Conservation (phyloP, 1,140 invertebrate species). For the Diabrotica undecimpunctata region DNA sequence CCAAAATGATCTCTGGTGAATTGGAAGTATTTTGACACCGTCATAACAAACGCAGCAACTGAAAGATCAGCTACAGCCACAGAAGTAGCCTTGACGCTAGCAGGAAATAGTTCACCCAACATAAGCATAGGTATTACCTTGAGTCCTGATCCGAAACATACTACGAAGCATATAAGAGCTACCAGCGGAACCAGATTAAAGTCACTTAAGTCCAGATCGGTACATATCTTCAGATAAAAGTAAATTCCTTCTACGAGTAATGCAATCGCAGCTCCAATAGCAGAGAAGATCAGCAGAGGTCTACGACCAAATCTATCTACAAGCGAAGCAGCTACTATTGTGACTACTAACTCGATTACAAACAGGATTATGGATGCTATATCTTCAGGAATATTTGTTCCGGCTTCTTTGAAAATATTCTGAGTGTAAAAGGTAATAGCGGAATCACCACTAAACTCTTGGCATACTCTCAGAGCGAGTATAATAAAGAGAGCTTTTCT, state of each 20-base stretch:
- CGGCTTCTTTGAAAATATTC: constrained; percentile 62
- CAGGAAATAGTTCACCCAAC: constrained; percentile 71
- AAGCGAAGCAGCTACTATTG: constrained; percentile 58
- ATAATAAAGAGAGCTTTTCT: constrained; percentile 62
- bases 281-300: constrained; percentile 62
- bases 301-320: constrained; percentile 70
- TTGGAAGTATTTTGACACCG: constrained; percentile 71
- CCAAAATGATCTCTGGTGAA: constrained; percentile 57
- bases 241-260: constrained; percentile 58
- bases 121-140: constrained; percentile 69
- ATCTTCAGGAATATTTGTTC: constrained; percentile 45
- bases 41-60: constrained; percentile 68
- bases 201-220: constrained; percentile 28
- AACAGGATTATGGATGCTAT: constrained; percentile 58
- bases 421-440: constrained; percentile 72
- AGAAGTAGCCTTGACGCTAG: constrained; percentile 65
- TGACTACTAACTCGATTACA: constrained; percentile 61
- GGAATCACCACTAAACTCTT: constrained; percentile 74
- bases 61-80: constrained; percentile 66
- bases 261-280: constrained; percentile 52
- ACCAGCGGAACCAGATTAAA: constrained; percentile 55
- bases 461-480: constrained; percentile 64
- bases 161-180: constrained; percentile 65
- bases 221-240: constrained; percentile 46
- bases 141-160: constrained; percentile 66